Base-by-base conservation (phyloP, 2,113 vertebrate genomes). In the Mesoclemmys tuberculata region DNA sequence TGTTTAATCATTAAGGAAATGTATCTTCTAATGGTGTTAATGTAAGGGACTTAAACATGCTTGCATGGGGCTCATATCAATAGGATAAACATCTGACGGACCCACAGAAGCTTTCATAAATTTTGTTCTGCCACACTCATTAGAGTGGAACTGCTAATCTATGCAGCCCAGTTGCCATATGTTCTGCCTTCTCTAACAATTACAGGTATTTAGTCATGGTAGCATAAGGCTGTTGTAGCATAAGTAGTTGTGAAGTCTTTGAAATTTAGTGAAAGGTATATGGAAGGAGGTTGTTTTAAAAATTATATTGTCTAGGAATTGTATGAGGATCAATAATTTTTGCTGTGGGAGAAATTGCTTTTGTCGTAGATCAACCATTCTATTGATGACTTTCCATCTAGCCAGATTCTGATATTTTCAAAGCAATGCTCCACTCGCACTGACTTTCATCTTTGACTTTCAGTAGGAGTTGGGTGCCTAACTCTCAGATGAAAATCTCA, bases 1-100 rank as follows among this genome's bases (percentile, higher is more conserved):
- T 98, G 94, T 97, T 98, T 97, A 98, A 98, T 98, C 96, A 97
- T 97, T 88, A 93, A 97, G 95, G 91, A 98, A 96, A 97, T 97
- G 82, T 95, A 93, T 97, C 92, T 97, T 96, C 92, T 93, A 95
- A 93, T 89, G 91, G 90, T 93, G 92, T 90, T 86, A 97, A 96
- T 86, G 95, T 96, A 51, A 90, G 94, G 88, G 86, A 95, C 81
- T 80, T 95, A 82, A 96, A 92, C 35, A 54, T 4, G 3, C n/a
- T 91, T 94, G 82, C 18, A 1, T 10, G 94, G 56, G 88, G 51
- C n/a, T 52, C 21, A 3, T 11, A 55, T 54, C 82, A 58, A 1
- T 48, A 0, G 58, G 77, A 87, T 26, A 75, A 89, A 80, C 0
- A n/a, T 78, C 35, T 90, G 61, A 55, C 61, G 84, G 93, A 44